phyloP scores from a whole-genome alignment of 2,113 vertebrate genomes.

The Nycticorax nycticorax region DNA sequence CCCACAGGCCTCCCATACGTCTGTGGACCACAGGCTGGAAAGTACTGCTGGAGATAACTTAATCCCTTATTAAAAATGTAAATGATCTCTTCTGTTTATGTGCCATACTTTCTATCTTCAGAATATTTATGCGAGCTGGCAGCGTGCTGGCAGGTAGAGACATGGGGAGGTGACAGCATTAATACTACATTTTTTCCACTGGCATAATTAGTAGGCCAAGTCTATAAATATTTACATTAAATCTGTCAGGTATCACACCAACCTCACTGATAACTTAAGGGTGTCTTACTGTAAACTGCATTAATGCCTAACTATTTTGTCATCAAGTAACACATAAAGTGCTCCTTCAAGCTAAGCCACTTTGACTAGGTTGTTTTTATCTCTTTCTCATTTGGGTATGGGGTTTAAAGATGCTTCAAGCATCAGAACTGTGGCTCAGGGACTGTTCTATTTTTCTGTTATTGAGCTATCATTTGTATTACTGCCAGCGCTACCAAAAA shows the following conservation, averaged over 20 bases:
- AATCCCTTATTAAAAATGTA: slow-evolving; percentile 54
- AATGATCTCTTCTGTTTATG: slow-evolving; percentile 43
- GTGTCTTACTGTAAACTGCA: slow-evolving; percentile 49
- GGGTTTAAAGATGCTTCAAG: slow-evolving; percentile 27
- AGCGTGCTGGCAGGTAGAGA: slow-evolving; percentile 40
- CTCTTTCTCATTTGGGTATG: slow-evolving; percentile 41
- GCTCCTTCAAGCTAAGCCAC: slow-evolving; percentile 47
- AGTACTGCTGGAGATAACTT: not conserved
- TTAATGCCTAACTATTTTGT: slow-evolving; percentile 62
- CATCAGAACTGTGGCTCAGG: slow-evolving; percentile 3
- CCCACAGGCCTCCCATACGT: not conserved
- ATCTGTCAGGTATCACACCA: slow-evolving; percentile 52
- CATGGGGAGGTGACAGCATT: not conserved
- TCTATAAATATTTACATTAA: slow-evolving; percentile 71
- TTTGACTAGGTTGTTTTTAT: slow-evolving; percentile 56
- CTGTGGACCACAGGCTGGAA: slow-evolving; percentile 5
- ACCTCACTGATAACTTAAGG: slow-evolving; percentile 49
- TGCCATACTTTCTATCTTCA: slow-evolving; percentile 31
- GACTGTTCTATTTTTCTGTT: slow-evolving; percentile 36
- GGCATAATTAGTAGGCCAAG: slow-evolving; percentile 66
- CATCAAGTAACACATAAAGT: slow-evolving; percentile 56
- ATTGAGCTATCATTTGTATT: slow-evolving; percentile 44
- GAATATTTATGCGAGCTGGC: slow-evolving; percentile 50
- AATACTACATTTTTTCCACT: slow-evolving; percentile 27
- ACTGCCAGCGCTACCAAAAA: not conserved